Base-by-base conservation (phyloP, 1,140 invertebrate genomes). In the Pogonus chalceus region DNA sequence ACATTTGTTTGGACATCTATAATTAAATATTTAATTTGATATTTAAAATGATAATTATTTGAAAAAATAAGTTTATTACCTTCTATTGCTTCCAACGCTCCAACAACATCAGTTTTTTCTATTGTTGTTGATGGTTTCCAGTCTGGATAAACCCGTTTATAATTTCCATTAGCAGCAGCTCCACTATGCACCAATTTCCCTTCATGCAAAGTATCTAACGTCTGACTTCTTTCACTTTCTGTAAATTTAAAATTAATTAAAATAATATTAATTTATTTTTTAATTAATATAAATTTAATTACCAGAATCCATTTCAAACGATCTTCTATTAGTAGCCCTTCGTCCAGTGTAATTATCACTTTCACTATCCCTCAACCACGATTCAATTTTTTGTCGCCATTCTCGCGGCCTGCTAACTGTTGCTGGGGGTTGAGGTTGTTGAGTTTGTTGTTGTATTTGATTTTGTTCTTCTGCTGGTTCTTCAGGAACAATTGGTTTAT, bases 351-450 rank as follows among this genome's bases (percentile, higher is more conserved):
- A 82, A 53, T 83, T 80, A 67, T 90, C 87, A 63, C 84, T 85
- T 67, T 90, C 88, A 70, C 88, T 90, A 53, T 90, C 88, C 56
- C 88, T 81, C 56, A 93, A 72, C 91, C 91, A 93, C 14, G 87
- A 87, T 71, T 92, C 88, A 59, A 95, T 92, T 67, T 92, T 91
- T 65, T 90, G 83, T 24, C 85, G 73, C 87, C 87, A 90, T 58
- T 89, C 83, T 66, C 37, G 9, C 7, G 37, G 37, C 18, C 18
- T 43, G 14, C 26, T 31, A 31, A 4, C 14, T 62, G 16, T 26
- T 46, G 35, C 24, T 23, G n/a, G 4, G 20, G 14, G 2, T 46
- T 23, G 2, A 39, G 9, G 7, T 3, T 7, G 3, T 43, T 7
- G 4, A 10, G 9, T 4, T 18, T 10, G 7, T 10, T 10, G 7